These are phyloP conservation scores for Cotesia glomerata DNA, from an alignment of 1,140 invertebrate species.

Conservation along the genomic window DNA sequence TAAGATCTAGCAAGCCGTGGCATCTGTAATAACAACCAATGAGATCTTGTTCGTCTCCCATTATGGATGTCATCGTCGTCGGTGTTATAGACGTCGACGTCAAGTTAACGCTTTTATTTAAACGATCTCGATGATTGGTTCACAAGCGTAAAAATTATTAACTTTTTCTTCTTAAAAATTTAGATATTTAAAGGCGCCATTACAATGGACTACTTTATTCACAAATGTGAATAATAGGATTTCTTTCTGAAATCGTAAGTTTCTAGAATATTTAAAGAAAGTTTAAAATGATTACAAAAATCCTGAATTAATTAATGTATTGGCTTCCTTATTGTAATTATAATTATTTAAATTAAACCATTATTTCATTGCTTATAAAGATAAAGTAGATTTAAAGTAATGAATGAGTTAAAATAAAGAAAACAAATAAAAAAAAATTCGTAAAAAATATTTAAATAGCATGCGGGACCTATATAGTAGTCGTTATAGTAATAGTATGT, in stretches of 20 bases:
- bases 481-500: slow-evolving; percentile 42
- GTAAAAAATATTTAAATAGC: background rate
- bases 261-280: too few species aligned
- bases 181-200: background rate
- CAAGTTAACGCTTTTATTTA: background rate
- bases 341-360: too few species aligned
- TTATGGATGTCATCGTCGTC: background rate
- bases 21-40: slow-evolving; percentile 58
- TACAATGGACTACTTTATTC: too few species aligned
- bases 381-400: too few species aligned
- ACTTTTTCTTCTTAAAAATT: background rate
- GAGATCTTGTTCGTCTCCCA: slow-evolving; percentile 17
- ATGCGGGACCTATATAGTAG: background rate
- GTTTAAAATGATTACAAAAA: too few species aligned
- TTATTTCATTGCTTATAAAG: too few species aligned
- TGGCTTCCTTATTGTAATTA: too few species aligned
- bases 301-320: too few species aligned
- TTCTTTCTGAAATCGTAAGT: too few species aligned
- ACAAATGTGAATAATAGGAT: too few species aligned
- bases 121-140: slow-evolving; percentile 2
- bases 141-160: background rate
- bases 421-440: too few species aligned
- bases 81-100: background rate
- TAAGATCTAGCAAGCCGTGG: slow-evolving; percentile 43
- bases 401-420: too few species aligned